Base-by-base conservation (phyloP, 2,888 invertebrate species). In the Aphodius granarius region DNA sequence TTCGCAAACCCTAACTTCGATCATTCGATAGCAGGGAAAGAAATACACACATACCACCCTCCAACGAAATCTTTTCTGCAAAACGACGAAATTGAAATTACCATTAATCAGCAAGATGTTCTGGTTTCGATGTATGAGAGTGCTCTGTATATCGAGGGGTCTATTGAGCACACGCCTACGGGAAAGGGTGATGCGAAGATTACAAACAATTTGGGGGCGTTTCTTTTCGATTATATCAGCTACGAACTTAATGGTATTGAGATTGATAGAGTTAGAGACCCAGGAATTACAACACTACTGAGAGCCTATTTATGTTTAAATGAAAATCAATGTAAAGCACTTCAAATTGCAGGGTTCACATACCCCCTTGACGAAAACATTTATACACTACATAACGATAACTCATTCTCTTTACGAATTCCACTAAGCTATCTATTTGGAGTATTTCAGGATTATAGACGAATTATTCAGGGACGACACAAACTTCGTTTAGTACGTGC, bases 171-270 rank as follows among this genome's bases (percentile, higher is more conserved):
- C 15, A 5, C 17, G 15, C 15, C 15, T 65, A 70, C 62, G 9
- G 71, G 63, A 20, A 20, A 63, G 3, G 71, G 66, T 17, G 16
- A 13, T 5, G 66, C 64, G 9, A 21, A 18, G 16, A 21, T 79
- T 20, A 77, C 76, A 19, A 84, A 83, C 75, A 84, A 84, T 77
- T 79, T 79, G 63, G 75, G 83, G n/a, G 79, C 81, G 15, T 81
- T 82, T 78, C 68, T 85, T 5, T 84, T 85, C 77, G 83, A 85
- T 73, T 82, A 83, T 78, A 82, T 85, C 72, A 81, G 84, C 5
- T 86, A 85, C 79, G 83, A 85, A 77, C 62, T 84, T n/a, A 85
- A 84, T 78, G 84, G 83, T 62, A 77, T 83, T 18, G 83, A 84
- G 78, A 82, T 85, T 68, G 83, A 85, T 82, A 75, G 80, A 16